Percentiles rank a stretch among this genome's conserved stretches.
Conservation (phyloP, 2,113 vertebrate genomes). For the Forbesichthys papilliferus region DNA sequence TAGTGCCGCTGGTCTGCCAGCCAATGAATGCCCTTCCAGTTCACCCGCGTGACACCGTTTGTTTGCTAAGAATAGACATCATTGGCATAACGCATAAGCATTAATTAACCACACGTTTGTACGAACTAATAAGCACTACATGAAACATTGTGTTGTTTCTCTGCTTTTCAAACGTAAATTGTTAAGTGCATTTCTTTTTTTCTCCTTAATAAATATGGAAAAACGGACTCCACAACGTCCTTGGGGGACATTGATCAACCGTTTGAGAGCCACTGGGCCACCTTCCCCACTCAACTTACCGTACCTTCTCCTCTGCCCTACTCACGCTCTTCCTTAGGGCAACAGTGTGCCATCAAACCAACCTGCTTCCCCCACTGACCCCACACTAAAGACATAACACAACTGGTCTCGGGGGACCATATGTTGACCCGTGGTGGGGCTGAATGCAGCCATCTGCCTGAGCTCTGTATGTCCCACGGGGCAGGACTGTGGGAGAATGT, state of each 20-base stretch:
- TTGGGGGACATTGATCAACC: too few relatives aligned
- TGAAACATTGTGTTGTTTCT: neutral
- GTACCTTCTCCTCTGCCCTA: constrained; percentile 21
- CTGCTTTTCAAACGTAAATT: neutral
- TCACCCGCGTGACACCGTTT: too few relatives aligned
- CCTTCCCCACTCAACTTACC: constrained; percentile 9
- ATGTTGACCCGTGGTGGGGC: constrained; percentile 65
- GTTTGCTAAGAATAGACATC: too few relatives aligned
- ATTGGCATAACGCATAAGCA: too few relatives aligned
- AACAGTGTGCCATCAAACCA: constrained; percentile 19
- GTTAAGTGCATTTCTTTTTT: neutral
- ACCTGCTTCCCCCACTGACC: constrained; percentile 11
- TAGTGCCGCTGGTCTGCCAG: constrained; percentile 3
- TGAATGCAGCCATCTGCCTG: constrained; percentile 75
- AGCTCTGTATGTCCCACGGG: constrained; percentile 59
- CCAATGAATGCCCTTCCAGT: too few relatives aligned
- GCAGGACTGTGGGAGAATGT: constrained; percentile 70
- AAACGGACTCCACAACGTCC: too few relatives aligned
- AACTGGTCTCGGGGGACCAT: constrained; percentile 64
- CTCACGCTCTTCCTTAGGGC: constrained; percentile 38
- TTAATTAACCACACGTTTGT: too few relatives aligned
- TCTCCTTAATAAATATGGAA: too few relatives aligned
- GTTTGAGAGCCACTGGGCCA: too few relatives aligned
- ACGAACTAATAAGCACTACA: neutral
- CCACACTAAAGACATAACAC: constrained; percentile 33